Evolutionary conservation across 2,888 invertebrate genomes (phyloP).

Genomic region (Thumatha senex): DNA sequence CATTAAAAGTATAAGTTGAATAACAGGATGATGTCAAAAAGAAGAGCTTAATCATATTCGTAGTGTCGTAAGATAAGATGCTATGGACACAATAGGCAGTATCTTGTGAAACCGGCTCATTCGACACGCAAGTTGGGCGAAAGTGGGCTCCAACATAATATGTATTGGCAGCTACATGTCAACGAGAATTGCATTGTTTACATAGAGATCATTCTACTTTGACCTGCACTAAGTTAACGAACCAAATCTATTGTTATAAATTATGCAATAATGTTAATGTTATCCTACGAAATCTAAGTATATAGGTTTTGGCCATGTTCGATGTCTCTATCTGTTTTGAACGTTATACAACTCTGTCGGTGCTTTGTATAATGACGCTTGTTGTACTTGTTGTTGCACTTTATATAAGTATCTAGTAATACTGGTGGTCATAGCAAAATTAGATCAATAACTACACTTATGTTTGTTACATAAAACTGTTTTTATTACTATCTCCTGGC

Average conservation of each 20-base stretch:
- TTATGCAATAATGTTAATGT: constrained; percentile 26
- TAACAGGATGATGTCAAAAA: constrained; percentile 65
- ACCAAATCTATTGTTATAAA: constrained; percentile 23
- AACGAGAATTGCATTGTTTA: constrained; percentile 64
- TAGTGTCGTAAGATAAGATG: constrained; percentile 75
- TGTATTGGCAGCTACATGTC: constrained; percentile 62
- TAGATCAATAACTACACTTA: neutral
- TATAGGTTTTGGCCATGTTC: constrained; percentile 14
- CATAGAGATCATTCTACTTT: constrained; percentile 59
- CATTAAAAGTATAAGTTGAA: constrained; percentile 34
- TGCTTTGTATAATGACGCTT: neutral
- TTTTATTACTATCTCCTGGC: too few species aligned
- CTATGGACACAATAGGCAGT: constrained; percentile 75
- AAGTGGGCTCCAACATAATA: constrained; percentile 67
- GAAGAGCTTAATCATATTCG: constrained; percentile 79
- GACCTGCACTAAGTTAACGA: constrained; percentile 56
- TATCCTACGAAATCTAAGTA: constrained; percentile 22
- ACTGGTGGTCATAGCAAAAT: too few species aligned
- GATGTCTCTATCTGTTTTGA: constrained; percentile 14
- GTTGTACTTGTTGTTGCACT: neutral
- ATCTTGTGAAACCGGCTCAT: constrained; percentile 72
- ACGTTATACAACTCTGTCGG: constrained; percentile 18
- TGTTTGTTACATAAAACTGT: too few species aligned
- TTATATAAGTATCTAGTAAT: neutral
- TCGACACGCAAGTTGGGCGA: constrained; percentile 78